Percentiles rank a stretch among this genome's conserved stretches.
Conservation (phyloP, 2,888 invertebrate species). For the Trisateles emortualis region DNA sequence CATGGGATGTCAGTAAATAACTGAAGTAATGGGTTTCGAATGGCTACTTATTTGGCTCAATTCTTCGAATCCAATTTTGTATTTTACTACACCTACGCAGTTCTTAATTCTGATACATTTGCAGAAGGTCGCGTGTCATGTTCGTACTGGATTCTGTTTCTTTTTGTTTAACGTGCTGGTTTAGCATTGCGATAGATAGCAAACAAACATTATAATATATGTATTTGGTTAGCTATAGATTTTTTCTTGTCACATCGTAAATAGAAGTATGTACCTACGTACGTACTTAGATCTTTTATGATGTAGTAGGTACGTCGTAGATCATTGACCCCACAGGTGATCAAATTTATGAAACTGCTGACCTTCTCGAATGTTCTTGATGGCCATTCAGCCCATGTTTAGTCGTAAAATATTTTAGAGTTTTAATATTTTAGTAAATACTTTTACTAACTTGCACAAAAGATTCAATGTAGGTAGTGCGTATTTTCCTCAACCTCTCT, state of each 20-base stretch:
- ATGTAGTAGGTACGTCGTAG: constrained; percentile 51
- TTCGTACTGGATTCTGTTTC: constrained; percentile 28
- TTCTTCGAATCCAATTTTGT: constrained; percentile 79
- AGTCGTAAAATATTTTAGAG: neutral
- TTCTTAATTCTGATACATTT: constrained; percentile 65
- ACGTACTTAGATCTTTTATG: constrained; percentile 4
- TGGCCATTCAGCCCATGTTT: neutral
- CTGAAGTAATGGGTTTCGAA: constrained; percentile 69
- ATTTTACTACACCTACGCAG: constrained; percentile 76
- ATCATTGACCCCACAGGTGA: constrained; percentile 65
- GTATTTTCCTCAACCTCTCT: constrained; percentile 69
- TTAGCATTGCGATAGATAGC: constrained; percentile 7
- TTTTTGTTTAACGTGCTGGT: constrained; percentile 16
- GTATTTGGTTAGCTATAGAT: neutral
- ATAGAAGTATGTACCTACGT: constrained; percentile 19
- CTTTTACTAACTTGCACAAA: constrained; percentile 3
- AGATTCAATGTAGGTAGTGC: neutral
- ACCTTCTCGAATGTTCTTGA: constrained; percentile 44
- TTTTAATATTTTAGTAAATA: constrained; percentile 1
- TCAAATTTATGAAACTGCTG: constrained; percentile 54
- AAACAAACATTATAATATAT: neutral
- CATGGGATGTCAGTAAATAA: constrained; percentile 57
- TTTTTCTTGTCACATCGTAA: constrained; percentile 14
- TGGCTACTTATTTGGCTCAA: constrained; percentile 67
- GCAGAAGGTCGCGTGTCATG: constrained; percentile 64